Percentiles rank a stretch among this genome's conserved stretches.
These are phyloP conservation scores for Zhengitettix transpicula DNA, from an alignment of 2,888 invertebrate species.

Conservation along the genomic window DNA sequence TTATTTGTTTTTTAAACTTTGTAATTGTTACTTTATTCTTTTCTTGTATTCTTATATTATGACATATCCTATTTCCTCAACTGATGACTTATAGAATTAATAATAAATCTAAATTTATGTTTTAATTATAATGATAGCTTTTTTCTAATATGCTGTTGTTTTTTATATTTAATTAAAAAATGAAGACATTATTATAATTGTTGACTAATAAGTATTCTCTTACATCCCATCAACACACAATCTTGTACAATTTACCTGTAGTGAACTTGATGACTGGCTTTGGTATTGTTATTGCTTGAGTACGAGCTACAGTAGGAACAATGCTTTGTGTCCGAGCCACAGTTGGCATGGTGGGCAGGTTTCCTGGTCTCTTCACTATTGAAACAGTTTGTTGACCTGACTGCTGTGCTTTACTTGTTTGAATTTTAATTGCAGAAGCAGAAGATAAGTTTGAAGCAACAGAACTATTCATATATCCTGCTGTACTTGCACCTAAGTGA, in stretches of 20 bases:
- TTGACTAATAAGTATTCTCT: no score
- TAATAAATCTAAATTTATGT: no score
- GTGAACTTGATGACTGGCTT: constrained; percentile 61
- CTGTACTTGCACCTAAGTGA: constrained; percentile 1
- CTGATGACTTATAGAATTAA: no score
- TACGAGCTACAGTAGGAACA: constrained; percentile 28
- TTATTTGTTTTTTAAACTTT: no score
- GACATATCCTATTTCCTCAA: no score
- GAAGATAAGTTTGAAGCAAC: constrained; percentile 3
- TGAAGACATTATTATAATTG: no score
- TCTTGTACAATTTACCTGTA: constrained; percentile 20
- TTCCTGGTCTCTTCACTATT: constrained; percentile 27
- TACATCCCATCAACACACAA: no score
- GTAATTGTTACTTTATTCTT: no score
- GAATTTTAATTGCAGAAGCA: constrained; percentile 1
- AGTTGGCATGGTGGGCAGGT: constrained; percentile 28
- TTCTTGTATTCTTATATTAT: no score
- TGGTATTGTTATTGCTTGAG: constrained; percentile 53
- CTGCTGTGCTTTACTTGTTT: constrained; percentile 2
- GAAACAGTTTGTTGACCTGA: constrained; percentile 1
- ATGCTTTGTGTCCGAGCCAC: not conserved
- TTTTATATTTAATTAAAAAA: no score
- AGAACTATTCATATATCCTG: not conserved
- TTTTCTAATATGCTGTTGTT: no score
- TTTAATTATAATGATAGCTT: no score